A percentile compares a stretch with the other conserved stretches of the same genome.
These are phyloP conservation scores for Caenorhabditis uteleia DNA, from an alignment of 2,888 invertebrate species.

Conservation along the genomic window DNA sequence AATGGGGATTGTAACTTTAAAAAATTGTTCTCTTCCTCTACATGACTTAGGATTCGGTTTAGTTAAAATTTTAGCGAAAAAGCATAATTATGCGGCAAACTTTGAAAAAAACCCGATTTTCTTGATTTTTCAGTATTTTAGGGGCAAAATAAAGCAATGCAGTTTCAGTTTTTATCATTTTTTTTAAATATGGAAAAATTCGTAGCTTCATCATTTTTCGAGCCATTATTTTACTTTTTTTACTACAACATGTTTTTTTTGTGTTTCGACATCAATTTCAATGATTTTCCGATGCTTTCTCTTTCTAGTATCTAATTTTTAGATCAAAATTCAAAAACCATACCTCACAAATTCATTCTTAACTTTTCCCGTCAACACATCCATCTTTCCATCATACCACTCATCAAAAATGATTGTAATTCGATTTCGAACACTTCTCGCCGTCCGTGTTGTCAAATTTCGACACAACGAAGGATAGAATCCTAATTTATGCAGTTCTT, in stretches of 20 bases:
- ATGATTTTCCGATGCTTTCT: too few species aligned
- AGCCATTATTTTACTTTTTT: too few species aligned
- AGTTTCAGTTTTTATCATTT: neutral
- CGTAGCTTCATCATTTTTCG: neutral
- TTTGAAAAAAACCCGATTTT: neutral
- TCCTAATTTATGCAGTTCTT: neutral
- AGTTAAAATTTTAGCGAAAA: neutral
- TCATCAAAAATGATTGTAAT: slow-evolving; percentile 4
- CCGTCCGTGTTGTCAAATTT: neutral
- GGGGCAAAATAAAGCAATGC: neutral
- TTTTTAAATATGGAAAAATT: neutral
- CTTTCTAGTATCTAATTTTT: too few species aligned
- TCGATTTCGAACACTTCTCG: neutral
- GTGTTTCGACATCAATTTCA: too few species aligned
- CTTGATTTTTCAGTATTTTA: neutral
- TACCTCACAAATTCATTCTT: too few species aligned
- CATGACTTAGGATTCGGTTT: neutral
- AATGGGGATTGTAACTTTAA: neutral
- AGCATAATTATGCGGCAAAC: too few species aligned
- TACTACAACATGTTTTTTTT: too few species aligned
- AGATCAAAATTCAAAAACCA: too few species aligned
- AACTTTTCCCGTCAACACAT: neutral
- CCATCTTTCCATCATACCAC: neutral
- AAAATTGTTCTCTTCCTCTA: neutral
- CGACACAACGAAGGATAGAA: neutral